Conservation (phyloP, 2,888 invertebrate species). For the Tetranychus piercei region DNA sequence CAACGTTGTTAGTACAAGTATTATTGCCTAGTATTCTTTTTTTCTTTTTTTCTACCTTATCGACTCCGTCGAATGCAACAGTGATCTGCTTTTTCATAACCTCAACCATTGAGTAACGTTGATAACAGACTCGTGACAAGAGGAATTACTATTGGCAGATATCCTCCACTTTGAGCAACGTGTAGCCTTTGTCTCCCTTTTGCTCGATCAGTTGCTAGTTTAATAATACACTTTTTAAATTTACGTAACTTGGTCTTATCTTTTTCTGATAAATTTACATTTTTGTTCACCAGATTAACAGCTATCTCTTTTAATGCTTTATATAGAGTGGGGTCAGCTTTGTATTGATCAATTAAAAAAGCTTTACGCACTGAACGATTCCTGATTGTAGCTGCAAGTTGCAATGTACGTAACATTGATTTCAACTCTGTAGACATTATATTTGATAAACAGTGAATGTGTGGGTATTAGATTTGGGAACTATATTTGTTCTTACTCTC, state of each 20-base stretch:
- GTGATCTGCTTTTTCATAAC: background rate
- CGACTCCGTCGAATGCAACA: background rate
- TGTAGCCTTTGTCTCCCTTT: background rate
- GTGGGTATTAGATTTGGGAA: background rate
- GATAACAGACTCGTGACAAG: constrained; percentile 4
- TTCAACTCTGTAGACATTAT: background rate
- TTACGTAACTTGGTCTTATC: background rate
- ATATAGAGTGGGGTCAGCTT: background rate
- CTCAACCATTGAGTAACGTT: constrained; percentile 4
- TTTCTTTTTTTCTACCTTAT: no score
- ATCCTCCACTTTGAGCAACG: constrained; percentile 19
- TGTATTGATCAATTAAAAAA: background rate
- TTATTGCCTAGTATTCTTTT: no score
- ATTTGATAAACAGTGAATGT: constrained; percentile 11
- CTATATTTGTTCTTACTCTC: constrained; percentile 1
- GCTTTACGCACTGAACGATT: background rate
- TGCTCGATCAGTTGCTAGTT: background rate
- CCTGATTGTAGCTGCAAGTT: background rate
- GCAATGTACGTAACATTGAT: background rate
- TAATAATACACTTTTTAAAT: background rate
- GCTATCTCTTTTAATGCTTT: constrained; percentile 15
- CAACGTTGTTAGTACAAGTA: no score
- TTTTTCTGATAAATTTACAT: background rate
- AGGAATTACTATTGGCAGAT: constrained; percentile 17
- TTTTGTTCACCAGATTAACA: constrained; percentile 7